Percentiles rank a stretch among this genome's conserved stretches.
phyloP scores from a whole-genome alignment of 2,888 invertebrate genomes.

The Acronicta alni region DNA sequence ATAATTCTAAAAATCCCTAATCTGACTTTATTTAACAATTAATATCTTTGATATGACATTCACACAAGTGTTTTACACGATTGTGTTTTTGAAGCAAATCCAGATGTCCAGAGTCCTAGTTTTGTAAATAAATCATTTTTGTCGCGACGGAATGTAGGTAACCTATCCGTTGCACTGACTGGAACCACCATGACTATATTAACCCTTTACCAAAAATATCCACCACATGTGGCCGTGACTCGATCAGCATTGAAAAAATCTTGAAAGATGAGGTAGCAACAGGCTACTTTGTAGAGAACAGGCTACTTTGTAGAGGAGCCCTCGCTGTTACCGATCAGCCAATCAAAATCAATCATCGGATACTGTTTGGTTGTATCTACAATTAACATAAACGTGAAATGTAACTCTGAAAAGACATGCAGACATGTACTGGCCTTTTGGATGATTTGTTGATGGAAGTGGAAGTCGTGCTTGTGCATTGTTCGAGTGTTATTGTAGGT shows the following conservation, averaged over 20 bases:
- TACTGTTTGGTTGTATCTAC: conserved; percentile 88
- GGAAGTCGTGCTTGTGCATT: conserved; percentile 45
- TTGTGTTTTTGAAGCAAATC: conserved; percentile 11
- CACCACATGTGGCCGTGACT: conserved; percentile 68
- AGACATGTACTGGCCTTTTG: conserved; percentile 47
- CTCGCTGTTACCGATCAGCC: conserved; percentile 87
- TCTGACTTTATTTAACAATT: not conserved
- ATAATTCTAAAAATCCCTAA: not conserved
- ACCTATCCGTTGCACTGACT: conserved; percentile 59
- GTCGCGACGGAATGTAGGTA: conserved; percentile 52
- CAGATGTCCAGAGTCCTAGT: conserved; percentile 3
- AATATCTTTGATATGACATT: conserved; percentile 17
- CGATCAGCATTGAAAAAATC: conserved; percentile 70
- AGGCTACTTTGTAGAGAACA: conserved; percentile 78
- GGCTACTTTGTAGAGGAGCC: conserved; percentile 80
- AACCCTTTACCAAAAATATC: conserved; percentile 73
- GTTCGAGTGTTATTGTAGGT: conserved; percentile 44
- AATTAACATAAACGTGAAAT: conserved; percentile 86
- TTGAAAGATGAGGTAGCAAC: conserved; percentile 75
- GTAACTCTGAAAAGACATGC: conserved; percentile 65
- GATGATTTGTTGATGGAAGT: conserved; percentile 45
- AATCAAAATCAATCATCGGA: conserved; percentile 90
- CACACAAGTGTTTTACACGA: conserved; percentile 9
- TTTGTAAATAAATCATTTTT: conserved; percentile 38
- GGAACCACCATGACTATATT: conserved; percentile 59